A percentile compares a stretch with the other conserved stretches of the same genome.
Evolutionary conservation across 2,888 invertebrate species (phyloP).

Genomic region (Plagiodera versicolora): DNA sequence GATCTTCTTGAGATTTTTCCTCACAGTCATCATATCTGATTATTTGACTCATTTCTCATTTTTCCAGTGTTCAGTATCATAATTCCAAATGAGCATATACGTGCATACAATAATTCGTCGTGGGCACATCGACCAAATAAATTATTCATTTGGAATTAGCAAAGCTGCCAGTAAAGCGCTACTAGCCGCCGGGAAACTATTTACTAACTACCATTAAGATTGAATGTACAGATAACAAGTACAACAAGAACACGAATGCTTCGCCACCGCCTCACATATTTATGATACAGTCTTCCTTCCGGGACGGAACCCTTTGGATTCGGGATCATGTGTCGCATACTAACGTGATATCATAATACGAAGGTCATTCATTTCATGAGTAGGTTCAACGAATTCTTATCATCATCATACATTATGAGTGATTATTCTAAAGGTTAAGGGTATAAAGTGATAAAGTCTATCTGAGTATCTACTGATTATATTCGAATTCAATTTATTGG

Average conservation of each 20-base stretch:
- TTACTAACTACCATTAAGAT: slow-evolving; percentile 53
- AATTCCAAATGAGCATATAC: not conserved
- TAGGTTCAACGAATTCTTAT: no score
- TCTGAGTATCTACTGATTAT: no score
- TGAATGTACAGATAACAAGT: slow-evolving; percentile 49
- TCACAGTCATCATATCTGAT: no score
- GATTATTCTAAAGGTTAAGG: no score
- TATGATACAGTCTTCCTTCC: slow-evolving; percentile 25
- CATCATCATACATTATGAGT: no score
- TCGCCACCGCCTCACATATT: slow-evolving; percentile 20
- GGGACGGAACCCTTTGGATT: slow-evolving; percentile 11
- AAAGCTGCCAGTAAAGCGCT: slow-evolving; percentile 14
- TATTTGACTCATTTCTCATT: no score
- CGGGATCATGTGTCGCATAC: not conserved
- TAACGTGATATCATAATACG: no score
- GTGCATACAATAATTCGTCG: slow-evolving; percentile 40
- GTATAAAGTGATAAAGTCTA: no score
- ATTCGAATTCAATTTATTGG: no score
- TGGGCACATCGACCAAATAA: slow-evolving; percentile 39
- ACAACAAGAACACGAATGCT: slow-evolving; percentile 42
- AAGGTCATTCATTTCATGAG: no score
- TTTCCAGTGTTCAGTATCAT: no score
- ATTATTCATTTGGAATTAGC: slow-evolving; percentile 48
- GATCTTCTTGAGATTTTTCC: no score
- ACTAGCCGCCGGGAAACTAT: slow-evolving; percentile 44